These are phyloP conservation scores for Drosophila kurseongensis DNA, from an alignment of 1,140 invertebrate genomes.

Conservation along the genomic window DNA sequence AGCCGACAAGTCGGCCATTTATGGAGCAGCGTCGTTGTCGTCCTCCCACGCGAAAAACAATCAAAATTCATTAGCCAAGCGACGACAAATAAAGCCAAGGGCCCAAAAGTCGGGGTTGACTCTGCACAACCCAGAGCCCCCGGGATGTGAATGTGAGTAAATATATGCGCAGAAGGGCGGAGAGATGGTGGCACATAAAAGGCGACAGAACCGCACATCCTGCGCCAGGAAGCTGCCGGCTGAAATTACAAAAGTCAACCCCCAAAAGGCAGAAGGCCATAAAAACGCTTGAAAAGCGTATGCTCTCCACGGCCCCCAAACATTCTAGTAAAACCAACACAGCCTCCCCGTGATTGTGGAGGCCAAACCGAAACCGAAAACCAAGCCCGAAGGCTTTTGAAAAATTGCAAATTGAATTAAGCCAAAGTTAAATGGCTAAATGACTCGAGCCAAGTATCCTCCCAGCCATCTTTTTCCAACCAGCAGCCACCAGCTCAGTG, in stretches of 20 bases:
- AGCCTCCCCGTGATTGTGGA: conserved; percentile 26
- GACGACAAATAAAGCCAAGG: conserved; percentile 76
- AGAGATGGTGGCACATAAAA: conserved; percentile 59
- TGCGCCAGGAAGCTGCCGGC: conserved; percentile 77
- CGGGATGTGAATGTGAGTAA: conserved; percentile 48
- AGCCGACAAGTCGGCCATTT: conserved; percentile 34
- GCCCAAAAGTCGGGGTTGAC: conserved; percentile 36
- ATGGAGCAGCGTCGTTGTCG: conserved; percentile 17
- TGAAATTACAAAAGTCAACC: conserved; percentile 81
- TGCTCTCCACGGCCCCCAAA: conserved; percentile 40
- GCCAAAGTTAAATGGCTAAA: conserved; percentile 84
- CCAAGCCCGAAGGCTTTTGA: conserved; percentile 69
- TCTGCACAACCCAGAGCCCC: conserved; percentile 7
- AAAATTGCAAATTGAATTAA: conserved; percentile 85
- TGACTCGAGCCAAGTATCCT: conserved; percentile 74
- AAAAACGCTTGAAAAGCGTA: conserved; percentile 80
- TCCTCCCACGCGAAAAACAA: conserved; percentile 66
- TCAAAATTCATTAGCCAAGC: conserved; percentile 79
- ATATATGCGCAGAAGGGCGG: conserved; percentile 52
- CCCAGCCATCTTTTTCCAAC: conserved; percentile 35
- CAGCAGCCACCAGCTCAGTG: conserved; percentile 37
- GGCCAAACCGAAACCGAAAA: conserved; percentile 28
- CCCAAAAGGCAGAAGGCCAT: conserved; percentile 65
- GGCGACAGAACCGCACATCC: conserved; percentile 81
- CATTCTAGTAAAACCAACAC: not conserved